Percentiles rank a stretch among this genome's conserved stretches.
Evolutionary conservation across 2,113 vertebrate genomes (phyloP).

Genomic region (Alouatta palliata): DNA sequence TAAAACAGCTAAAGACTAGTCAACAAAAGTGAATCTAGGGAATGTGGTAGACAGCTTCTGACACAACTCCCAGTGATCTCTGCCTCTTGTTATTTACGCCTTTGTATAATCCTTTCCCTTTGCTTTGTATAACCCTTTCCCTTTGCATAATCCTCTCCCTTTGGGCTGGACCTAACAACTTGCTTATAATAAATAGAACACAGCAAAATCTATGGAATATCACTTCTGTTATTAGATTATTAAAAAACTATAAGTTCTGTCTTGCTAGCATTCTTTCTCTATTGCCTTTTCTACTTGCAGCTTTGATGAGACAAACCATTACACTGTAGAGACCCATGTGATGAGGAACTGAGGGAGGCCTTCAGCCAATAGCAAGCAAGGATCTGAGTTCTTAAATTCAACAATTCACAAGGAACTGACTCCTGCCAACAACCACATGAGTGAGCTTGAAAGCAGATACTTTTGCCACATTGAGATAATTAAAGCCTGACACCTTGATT

Average conservation of each 20-base stretch:
- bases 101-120: background rate
- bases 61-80: background rate
- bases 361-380: background rate
- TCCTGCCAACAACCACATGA: background rate
- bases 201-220: background rate
- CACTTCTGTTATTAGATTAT: background rate
- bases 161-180: background rate
- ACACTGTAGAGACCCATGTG: background rate
- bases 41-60: background rate
- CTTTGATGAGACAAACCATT: background rate
- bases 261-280: background rate
- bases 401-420: background rate
- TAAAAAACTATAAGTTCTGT: background rate
- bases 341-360: background rate
- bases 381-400: background rate
- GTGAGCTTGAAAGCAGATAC: background rate
- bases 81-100: background rate
- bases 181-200: background rate
- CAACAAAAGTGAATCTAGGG: background rate
- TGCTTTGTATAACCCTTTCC: background rate
- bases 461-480: background rate
- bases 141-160: background rate
- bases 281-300: background rate
- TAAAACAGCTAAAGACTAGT: background rate
- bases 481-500: background rate